phyloP scores from a whole-genome alignment of 2,113 vertebrate species.

The Varanus komodoensis region DNA sequence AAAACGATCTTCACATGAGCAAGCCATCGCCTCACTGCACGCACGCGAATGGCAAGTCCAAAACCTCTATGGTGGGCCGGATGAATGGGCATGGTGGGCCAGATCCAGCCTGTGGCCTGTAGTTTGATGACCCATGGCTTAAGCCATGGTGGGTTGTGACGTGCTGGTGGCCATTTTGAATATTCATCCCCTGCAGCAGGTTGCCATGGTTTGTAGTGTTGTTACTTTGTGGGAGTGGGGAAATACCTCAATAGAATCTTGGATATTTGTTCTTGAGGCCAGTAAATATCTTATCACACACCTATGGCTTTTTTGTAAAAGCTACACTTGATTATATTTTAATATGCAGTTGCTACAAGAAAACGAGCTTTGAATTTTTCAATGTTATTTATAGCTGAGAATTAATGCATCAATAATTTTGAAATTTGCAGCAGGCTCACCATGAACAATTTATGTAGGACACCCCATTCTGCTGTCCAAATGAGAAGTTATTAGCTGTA shows the following conservation, averaged over 20 bases:
- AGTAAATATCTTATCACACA: neutral
- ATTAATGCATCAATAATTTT: neutral
- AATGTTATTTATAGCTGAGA: slow-evolving; percentile 14
- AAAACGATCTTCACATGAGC: too few species aligned
- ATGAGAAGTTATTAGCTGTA: slow-evolving; percentile 1
- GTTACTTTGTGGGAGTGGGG: too few species aligned
- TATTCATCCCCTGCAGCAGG: too few species aligned
- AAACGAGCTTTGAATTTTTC: neutral
- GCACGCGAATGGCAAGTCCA: too few species aligned
- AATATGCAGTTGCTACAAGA: neutral
- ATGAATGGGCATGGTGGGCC: too few species aligned
- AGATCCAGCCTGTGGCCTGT: too few species aligned
- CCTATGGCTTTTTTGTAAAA: neutral
- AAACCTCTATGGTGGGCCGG: too few species aligned
- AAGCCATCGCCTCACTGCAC: too few species aligned
- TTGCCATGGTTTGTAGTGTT: too few species aligned
- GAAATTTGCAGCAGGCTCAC: slow-evolving; percentile 18
- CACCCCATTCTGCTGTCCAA: neutral
- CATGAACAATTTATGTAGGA: neutral
- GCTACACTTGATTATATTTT: neutral
- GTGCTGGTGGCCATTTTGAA: too few species aligned
- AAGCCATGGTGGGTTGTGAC: too few species aligned
- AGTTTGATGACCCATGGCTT: too few species aligned
- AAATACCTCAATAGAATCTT: neutral
- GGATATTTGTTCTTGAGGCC: neutral